These are phyloP conservation scores for Leptopilina boulardi DNA, from an alignment of 1,140 invertebrate species.

Conservation along the genomic window DNA sequence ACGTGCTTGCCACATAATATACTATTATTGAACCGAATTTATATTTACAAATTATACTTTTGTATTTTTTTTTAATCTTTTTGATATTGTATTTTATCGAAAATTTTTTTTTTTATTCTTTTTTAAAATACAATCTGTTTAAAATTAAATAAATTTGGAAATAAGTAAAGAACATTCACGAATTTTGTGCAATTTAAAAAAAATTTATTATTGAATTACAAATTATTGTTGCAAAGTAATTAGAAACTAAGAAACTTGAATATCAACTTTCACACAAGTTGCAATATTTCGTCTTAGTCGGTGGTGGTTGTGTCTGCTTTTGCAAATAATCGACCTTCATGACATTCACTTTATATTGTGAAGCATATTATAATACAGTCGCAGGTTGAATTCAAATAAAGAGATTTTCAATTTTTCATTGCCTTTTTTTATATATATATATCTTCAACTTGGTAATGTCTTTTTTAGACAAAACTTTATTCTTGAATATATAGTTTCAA, in stretches of 20 bases:
- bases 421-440: not conserved
- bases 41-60: no score
- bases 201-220: constrained; percentile 18
- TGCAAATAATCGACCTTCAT: constrained; percentile 28
- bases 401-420: not conserved
- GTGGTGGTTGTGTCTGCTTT: not conserved
- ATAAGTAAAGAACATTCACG: no score
- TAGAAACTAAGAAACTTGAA: constrained; percentile 25
- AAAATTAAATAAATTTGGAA: no score
- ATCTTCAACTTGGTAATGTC: not conserved
- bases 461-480: not conserved
- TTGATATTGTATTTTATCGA: no score
- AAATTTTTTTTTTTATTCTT: no score
- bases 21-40: no score
- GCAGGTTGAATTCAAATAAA: not conserved
- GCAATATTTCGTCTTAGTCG: constrained; percentile 26
- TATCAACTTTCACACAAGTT: constrained; percentile 31
- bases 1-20: no score
- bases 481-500: no score
- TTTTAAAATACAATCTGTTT: no score
- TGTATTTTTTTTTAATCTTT: no score
- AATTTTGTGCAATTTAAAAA: not conserved
- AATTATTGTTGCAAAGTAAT: not conserved
- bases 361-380: not conserved
- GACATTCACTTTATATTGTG: constrained; percentile 25